phyloP scores from a whole-genome alignment of 2,113 vertebrate genomes.

The Lichenostomus cassidix region DNA sequence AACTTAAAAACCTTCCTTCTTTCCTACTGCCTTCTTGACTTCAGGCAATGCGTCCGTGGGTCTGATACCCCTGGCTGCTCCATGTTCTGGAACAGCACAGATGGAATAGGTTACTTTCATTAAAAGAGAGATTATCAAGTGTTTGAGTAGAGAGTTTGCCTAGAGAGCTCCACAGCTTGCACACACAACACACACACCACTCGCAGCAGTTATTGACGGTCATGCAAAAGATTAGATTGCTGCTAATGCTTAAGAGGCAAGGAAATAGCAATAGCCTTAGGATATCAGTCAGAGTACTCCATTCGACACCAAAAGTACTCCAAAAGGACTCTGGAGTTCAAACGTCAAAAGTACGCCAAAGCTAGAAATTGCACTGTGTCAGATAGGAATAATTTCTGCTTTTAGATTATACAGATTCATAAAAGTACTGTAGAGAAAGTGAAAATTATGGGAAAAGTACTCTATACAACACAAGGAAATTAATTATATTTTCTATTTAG shows the following conservation, averaged over 20 bases:
- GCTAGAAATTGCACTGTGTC: not conserved
- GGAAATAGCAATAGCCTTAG: not conserved
- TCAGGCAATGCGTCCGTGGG: not conserved
- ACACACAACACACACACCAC: not conserved
- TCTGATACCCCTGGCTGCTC: not conserved
- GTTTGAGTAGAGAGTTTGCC: not conserved
- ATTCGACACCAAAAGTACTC: not conserved
- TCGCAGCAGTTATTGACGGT: not conserved
- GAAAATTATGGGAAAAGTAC: not conserved
- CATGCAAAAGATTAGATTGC: not conserved
- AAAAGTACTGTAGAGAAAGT: not conserved
- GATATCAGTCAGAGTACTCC: not conserved
- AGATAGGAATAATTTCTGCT: not conserved
- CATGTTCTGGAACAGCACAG: not conserved
- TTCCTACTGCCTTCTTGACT: not conserved
- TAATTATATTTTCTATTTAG: not conserved
- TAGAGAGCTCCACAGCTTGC: not conserved
- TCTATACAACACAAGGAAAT: not conserved
- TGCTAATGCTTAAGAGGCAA: not conserved
- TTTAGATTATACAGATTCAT: not conserved
- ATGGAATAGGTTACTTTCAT: not conserved
- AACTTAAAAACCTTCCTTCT: not conserved
- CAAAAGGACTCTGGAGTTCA: not conserved
- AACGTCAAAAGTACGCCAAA: not conserved
- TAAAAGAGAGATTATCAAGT: not conserved